These are phyloP conservation scores for Neodiprion pinetum DNA, from an alignment of 1,140 invertebrate genomes.

Conservation along the genomic window DNA sequence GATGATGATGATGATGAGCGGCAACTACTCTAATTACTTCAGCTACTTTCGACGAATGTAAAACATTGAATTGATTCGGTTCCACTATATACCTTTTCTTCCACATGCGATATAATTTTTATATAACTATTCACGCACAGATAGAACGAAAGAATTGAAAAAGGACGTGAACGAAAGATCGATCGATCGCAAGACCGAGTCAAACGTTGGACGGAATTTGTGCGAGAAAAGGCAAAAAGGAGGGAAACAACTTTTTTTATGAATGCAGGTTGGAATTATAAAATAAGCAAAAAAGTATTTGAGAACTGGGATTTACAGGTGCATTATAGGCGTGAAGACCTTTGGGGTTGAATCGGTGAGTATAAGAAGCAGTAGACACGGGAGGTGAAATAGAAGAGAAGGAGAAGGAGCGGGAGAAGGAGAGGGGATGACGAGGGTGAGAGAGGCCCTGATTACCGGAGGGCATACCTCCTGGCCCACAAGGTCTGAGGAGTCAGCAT, in stretches of 20 bases:
- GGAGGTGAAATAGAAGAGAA: neutral
- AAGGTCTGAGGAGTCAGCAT: too few species aligned
- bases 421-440: conserved; percentile 21
- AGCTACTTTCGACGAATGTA: too few species aligned
- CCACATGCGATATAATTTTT: too few species aligned
- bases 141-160: too few species aligned
- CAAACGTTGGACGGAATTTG: neutral
- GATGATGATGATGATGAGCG: too few species aligned
- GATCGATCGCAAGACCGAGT: too few species aligned
- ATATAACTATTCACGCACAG: too few species aligned
- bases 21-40: too few species aligned
- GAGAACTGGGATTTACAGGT: conserved; percentile 19
- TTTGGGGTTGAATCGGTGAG: conserved; percentile 14
- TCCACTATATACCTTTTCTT: too few species aligned
- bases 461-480: too few species aligned
- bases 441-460: neutral
- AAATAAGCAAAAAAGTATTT: neutral
- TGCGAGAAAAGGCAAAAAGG: neutral
- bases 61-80: too few species aligned
- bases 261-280: neutral
- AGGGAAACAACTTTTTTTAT: neutral
- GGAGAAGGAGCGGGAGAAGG: neutral
- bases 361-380: neutral
- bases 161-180: too few species aligned
- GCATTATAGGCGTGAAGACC: conserved; percentile 18